These are phyloP conservation scores for Beroe forskalii DNA, from an alignment of 37 sponge, comb jelly and placozoan species.

Conservation along the genomic window DNA sequence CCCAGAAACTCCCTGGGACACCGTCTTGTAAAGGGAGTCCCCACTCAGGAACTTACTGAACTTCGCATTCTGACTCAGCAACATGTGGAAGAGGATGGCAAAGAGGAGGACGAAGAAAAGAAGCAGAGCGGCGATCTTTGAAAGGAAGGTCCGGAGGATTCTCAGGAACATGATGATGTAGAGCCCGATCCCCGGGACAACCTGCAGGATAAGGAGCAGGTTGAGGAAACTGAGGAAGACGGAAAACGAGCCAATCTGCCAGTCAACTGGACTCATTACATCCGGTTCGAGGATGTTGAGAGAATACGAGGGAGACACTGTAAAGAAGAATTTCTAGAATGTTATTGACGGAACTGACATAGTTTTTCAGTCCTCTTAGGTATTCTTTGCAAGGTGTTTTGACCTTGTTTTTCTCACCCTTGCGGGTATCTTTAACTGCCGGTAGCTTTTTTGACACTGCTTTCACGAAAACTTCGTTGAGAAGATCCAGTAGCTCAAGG, in stretches of 20 bases:
- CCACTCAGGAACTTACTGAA: neutral
- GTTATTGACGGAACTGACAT: neutral
- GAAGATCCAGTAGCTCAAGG: conserved; percentile 18
- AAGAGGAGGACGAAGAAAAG: neutral
- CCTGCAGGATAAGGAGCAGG: neutral
- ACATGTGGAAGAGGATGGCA: conserved; percentile 4
- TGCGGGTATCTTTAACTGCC: neutral
- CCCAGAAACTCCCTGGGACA: conserved; percentile 50
- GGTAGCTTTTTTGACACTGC: too few relatives aligned
- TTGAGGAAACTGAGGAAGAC: conserved; percentile 9
- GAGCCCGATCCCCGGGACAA: conserved; percentile 3
- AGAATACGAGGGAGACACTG: neutral
- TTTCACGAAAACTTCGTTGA: neutral
- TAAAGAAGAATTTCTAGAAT: conserved; percentile 22
- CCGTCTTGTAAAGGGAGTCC: neutral
- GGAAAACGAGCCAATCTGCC: neutral
- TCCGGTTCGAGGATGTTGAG: neutral
- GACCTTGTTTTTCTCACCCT: neutral
- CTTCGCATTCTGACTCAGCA: neutral
- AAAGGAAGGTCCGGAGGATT: conserved; percentile 27
- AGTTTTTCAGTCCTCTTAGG: neutral
- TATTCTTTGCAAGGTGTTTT: neutral
- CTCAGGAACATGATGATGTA: conserved; percentile 28
- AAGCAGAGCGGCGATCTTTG: conserved; percentile 31
- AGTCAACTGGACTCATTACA: neutral